phyloP scores from a whole-genome alignment of 2,797 vertebrate genomes.

The Glyptemys insculpta region DNA sequence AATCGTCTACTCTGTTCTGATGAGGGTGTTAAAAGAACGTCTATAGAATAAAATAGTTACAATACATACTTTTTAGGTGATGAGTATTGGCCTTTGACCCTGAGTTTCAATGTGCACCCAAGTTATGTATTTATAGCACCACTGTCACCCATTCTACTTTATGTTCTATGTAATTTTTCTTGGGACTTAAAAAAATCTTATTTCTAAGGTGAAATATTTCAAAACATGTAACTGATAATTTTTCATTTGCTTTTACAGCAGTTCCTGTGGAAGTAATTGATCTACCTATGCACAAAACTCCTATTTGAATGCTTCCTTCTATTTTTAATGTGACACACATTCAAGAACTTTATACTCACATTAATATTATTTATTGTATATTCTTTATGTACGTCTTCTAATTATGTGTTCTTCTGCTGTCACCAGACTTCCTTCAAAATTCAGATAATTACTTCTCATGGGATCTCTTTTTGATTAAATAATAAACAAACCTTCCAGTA shows the following conservation, averaged over 20 bases:
- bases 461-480: constrained; percentile 21
- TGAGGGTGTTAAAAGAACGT: background rate
- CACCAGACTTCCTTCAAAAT: background rate
- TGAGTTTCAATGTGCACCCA: background rate
- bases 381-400: constrained; percentile 1
- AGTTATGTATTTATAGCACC: background rate
- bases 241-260: background rate
- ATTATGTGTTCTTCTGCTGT: constrained; percentile 42
- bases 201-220: background rate
- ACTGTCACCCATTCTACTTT: background rate
- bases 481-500: background rate
- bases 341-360: constrained; percentile 22
- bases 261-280: constrained; percentile 12
- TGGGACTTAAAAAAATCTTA: background rate
- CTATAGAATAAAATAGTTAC: background rate
- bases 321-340: background rate
- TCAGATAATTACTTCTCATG: constrained; percentile 14
- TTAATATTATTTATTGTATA: background rate
- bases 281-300: constrained; percentile 8
- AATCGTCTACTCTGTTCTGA: background rate
- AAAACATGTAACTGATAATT: background rate
- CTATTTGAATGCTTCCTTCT: constrained; percentile 27
- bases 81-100: background rate
- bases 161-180: background rate
- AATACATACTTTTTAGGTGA: background rate